Evolutionary conservation across 2,113 vertebrate species (phyloP), one percentile per base, ranked within the genome.

Genomic region (Alligator mississippiensis): DNA sequence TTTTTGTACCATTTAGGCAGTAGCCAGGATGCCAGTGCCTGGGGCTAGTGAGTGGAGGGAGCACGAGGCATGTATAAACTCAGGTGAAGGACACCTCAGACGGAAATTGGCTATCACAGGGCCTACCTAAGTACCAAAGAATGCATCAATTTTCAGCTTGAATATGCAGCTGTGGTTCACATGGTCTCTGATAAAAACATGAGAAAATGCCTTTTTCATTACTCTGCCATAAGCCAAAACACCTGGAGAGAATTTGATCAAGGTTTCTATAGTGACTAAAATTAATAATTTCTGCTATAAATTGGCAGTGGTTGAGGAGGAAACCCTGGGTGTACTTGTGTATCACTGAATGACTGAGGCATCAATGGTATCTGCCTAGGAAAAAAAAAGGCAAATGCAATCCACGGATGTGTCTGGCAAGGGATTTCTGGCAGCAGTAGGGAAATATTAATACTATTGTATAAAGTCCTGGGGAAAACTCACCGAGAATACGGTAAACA

Each of bases 1-100:
- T 62, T 93, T 82, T 66, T 89, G 82, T 61, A 88, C 84, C 77
- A 55, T 81, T 3, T 4, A 93, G 90, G 88, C 80, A 93, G 86
- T 77, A 80, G 24, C 8, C 66, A 85, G 88, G 30, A 28, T 0
- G 6, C 15, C 59, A 82, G 6, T 57, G 61, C 24, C 61, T 62
- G 77, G n/a, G 90, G 88, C 79, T 86, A 82, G 61, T 5, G 11
- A 60, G 55, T 64, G 76, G 12, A 75, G 0, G 1, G 59, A 55
- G 27, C 24, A 22, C 0, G 2, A 24, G 81, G 77, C 58, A 84
- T 30, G 77, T 21, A 60, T 0, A 0, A 11, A 34, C 47, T 16
- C 5, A 6, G 60, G 17, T 24, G 61, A 84, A 63, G 72, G 72
- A 88, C 0, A 0, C 28, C 25, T 13, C 30, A 60, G 78, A 85